Percentiles rank a stretch among this genome's conserved stretches.
Evolutionary conservation across 2,113 vertebrate species (phyloP).

Genomic region (Oreocharis arfaki): DNA sequence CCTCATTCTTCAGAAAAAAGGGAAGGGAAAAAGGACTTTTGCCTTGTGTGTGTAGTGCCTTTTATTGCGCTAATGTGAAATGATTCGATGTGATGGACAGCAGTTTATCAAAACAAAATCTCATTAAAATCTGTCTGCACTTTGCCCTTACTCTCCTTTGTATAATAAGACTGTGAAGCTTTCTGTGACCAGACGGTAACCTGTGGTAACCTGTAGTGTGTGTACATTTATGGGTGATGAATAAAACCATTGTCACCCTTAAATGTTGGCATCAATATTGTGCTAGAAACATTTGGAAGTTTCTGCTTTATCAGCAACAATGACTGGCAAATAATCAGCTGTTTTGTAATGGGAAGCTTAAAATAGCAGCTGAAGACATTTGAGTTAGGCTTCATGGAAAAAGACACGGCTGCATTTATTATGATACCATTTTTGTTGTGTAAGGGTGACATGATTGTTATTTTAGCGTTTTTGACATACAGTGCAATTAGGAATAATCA

Average conservation of each 20-base stretch:
- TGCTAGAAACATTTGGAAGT: constrained; percentile 60
- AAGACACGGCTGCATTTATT: constrained; percentile 52
- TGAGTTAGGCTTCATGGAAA: constrained; percentile 46
- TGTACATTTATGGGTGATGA: constrained; percentile 44
- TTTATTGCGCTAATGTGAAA: constrained; percentile 59
- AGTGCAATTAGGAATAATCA: constrained; percentile 56
- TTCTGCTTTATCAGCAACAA: constrained; percentile 72
- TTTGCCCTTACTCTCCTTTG: constrained; percentile 59
- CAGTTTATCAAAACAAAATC: constrained; percentile 76
- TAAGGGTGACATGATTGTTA: constrained; percentile 43
- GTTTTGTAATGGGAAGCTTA: constrained; percentile 45
- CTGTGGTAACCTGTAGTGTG: constrained; percentile 62
- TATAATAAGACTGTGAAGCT: constrained; percentile 31
- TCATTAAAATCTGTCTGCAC: constrained; percentile 69
- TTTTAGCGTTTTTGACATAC: constrained; percentile 53
- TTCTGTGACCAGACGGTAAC: constrained; percentile 45
- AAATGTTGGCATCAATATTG: constrained; percentile 52
- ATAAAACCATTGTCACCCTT: constrained; percentile 70
- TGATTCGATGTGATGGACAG: constrained; percentile 66
- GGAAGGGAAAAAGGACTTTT: constrained; percentile 27
- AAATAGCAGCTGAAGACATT: constrained; percentile 49
- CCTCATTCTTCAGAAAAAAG: background rate
- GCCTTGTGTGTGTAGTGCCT: background rate
- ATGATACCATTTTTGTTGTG: constrained; percentile 47
- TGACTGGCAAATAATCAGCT: constrained; percentile 55